Evolutionary conservation across 2,113 vertebrate genomes (phyloP).

Genomic region (Bothrops jararaca): DNA sequence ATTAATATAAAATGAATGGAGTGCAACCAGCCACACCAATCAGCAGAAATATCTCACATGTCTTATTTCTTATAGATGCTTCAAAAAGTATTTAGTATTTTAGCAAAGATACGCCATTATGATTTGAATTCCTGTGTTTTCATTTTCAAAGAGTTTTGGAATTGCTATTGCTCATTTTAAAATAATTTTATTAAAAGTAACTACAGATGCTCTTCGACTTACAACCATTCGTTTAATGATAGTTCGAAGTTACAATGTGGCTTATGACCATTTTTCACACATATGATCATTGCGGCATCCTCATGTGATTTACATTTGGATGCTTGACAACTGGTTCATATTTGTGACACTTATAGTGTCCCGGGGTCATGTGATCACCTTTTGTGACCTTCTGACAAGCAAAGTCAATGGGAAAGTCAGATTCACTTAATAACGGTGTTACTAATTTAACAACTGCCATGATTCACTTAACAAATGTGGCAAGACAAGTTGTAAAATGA

Average conservation of each 20-base stretch:
- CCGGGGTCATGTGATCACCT: too few relatives aligned
- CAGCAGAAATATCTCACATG: slow-evolving; percentile 55
- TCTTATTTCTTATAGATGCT: slow-evolving; percentile 54
- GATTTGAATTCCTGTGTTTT: neutral
- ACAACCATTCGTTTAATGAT: neutral
- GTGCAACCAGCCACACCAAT: slow-evolving; percentile 55
- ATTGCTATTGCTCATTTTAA: accelerated
- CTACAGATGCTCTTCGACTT: neutral
- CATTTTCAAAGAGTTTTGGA: slow-evolving; percentile 14
- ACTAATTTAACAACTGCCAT: neutral
- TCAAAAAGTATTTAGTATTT: slow-evolving; percentile 33
- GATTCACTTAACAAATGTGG: neutral
- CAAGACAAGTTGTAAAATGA: neutral
- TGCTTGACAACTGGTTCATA: neutral
- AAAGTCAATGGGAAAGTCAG: neutral
- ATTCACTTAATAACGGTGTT: neutral
- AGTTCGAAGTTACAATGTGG: neutral
- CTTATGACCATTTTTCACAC: neutral
- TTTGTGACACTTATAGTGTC: neutral
- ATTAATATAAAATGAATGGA: slow-evolving; percentile 50
- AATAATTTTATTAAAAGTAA: neutral
- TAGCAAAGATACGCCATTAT: slow-evolving; percentile 37
- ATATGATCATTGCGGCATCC: neutral
- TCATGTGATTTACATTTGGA: neutral
- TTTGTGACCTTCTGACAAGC: neutral